phyloP scores from a whole-genome alignment of 1,140 invertebrate genomes.

The Neodiprion lecontei region DNA sequence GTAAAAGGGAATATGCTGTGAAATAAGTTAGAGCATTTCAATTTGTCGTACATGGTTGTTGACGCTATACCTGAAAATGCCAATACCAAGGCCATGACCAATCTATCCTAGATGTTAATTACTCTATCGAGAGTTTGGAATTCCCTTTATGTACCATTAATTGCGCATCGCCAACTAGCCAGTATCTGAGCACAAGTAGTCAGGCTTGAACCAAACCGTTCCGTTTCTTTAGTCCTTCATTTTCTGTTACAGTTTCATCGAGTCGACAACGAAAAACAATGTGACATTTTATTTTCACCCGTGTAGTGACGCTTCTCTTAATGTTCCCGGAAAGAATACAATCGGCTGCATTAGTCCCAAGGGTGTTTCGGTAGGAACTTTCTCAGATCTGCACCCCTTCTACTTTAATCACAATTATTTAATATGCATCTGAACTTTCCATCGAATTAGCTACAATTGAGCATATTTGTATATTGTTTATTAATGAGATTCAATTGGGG shows the following conservation, averaged over 20 bases:
- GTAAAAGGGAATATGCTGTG: background rate
- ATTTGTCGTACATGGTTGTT: too few relatives aligned
- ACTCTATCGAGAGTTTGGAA: too few relatives aligned
- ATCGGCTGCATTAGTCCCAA: background rate
- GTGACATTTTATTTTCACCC: background rate
- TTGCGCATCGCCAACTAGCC: too few relatives aligned
- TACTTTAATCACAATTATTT: background rate
- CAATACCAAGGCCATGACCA: too few relatives aligned
- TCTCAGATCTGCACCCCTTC: background rate
- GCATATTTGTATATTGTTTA: background rate
- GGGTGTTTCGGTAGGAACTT: conserved; percentile 1
- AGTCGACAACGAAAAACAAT: background rate
- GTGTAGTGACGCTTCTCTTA: background rate
- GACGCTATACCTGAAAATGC: too few relatives aligned
- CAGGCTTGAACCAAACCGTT: too few relatives aligned
- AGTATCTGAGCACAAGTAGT: too few relatives aligned
- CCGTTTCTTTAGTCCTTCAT: too few relatives aligned
- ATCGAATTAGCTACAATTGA: background rate
- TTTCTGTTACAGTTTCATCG: background rate
- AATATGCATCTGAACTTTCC: conserved; percentile 5
- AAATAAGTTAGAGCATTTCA: too few relatives aligned
- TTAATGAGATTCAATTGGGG: background rate
- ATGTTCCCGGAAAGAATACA: background rate
- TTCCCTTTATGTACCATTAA: too few relatives aligned
- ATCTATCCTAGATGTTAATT: too few relatives aligned